These are phyloP conservation scores for Salpingus planirostris DNA, from an alignment of 2,888 invertebrate species.

Conservation along the genomic window DNA sequence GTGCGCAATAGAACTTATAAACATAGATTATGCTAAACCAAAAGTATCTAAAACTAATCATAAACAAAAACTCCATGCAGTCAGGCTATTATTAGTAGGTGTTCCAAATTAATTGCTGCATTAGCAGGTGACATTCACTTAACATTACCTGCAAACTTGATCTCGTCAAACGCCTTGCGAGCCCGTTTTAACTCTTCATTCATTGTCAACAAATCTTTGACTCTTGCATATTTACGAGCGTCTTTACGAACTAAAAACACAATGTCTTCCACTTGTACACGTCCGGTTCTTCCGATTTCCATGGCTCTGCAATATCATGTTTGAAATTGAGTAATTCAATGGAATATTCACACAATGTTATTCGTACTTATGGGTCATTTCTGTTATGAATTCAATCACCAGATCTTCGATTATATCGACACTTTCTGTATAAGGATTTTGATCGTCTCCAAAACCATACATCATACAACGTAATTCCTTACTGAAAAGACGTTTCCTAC, in stretches of 20 bases:
- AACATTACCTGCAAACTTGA: slow-evolving; percentile 82
- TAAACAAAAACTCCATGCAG: too few relatives aligned
- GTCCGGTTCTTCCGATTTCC: slow-evolving; percentile 94
- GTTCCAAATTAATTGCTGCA: too few relatives aligned
- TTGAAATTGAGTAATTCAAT: too few relatives aligned
- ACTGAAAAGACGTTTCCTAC: slow-evolving; percentile 77
- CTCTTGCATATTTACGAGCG: slow-evolving; percentile 90
- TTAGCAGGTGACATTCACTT: too few relatives aligned
- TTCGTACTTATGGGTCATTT: slow-evolving; percentile 72
- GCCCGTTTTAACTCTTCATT: slow-evolving; percentile 98
- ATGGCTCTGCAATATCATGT: slow-evolving; percentile 73
- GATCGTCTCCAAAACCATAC: slow-evolving; percentile 99
- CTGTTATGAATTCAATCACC: slow-evolving; percentile 94
- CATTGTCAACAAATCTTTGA: slow-evolving; percentile 94
- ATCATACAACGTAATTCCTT: slow-evolving; percentile 96
- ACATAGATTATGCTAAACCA: too few relatives aligned
- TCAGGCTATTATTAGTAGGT: too few relatives aligned
- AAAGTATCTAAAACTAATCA: too few relatives aligned
- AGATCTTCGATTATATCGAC: slow-evolving; percentile 96
- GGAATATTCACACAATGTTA: neutral
- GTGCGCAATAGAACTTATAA: too few relatives aligned
- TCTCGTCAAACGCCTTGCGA: slow-evolving; percentile 98
- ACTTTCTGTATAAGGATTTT: slow-evolving; percentile 97
- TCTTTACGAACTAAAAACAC: slow-evolving; percentile 94
- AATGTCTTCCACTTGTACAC: slow-evolving; percentile 97